Evolutionary conservation across 2,888 invertebrate species (phyloP).

Genomic region (Oscheius sp.): DNA sequence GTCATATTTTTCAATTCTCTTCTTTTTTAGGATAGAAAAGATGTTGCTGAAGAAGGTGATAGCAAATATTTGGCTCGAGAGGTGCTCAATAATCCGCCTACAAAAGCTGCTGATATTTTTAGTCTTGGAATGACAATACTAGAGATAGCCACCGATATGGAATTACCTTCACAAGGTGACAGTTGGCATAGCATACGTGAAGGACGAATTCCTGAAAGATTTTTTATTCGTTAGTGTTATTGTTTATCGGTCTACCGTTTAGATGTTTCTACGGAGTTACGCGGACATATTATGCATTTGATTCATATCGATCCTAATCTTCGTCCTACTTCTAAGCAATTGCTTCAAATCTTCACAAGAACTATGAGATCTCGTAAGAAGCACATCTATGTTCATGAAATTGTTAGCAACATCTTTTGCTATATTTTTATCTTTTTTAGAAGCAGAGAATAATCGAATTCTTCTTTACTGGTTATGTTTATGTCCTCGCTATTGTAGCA

Average conservation of each 20-base stretch:
- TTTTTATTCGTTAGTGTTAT: slow-evolving; percentile 46
- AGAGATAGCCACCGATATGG: slow-evolving; percentile 77
- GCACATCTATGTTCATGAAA: slow-evolving; percentile 3
- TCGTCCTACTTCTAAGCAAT: slow-evolving; percentile 42
- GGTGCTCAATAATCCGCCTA: slow-evolving; percentile 77
- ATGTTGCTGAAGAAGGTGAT: slow-evolving; percentile 77
- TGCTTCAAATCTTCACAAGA: slow-evolving; percentile 9
- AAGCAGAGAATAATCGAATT: slow-evolving; percentile 1
- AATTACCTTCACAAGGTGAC: slow-evolving; percentile 79
- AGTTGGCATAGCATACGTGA: slow-evolving; percentile 79
- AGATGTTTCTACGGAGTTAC: slow-evolving; percentile 40
- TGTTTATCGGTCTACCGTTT: not conserved
- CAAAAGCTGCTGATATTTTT: slow-evolving; percentile 79
- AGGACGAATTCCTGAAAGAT: slow-evolving; percentile 75
- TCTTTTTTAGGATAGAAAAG: slow-evolving; percentile 65
- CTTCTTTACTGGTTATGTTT: not conserved
- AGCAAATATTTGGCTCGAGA: slow-evolving; percentile 82
- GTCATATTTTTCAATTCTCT: not conserved
- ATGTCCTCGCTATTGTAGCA: not conserved
- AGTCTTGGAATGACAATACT: slow-evolving; percentile 73
- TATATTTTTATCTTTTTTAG: slow-evolving; percentile 11
- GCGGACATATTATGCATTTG: slow-evolving; percentile 46
- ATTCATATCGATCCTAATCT: slow-evolving; percentile 36
- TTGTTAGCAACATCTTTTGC: slow-evolving; percentile 10
- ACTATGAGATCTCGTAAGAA: not conserved